Base-by-base conservation (phyloP, 2,113 vertebrate genomes). In the Festucalex cinctus region DNA sequence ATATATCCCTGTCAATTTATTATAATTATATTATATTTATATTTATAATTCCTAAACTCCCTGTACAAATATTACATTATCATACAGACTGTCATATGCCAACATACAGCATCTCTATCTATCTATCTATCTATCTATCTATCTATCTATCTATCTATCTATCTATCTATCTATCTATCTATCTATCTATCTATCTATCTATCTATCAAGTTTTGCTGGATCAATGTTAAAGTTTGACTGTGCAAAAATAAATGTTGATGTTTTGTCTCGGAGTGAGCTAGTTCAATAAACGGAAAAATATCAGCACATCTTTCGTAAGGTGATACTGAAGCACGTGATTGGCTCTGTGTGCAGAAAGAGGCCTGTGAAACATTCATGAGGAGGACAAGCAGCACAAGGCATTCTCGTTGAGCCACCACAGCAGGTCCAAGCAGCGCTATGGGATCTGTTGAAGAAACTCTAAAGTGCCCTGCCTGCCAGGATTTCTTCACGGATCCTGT, bases 401-500 rank as follows among this genome's bases (percentile, higher is more conserved):
- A 51, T 35, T n/a, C 54, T 39, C 66, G 64, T 28, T 53, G 65
- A 76, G 65, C 63, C 16, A 24, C 72, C 49, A 39, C 2, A 64
- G 26, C 69, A 79, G 79, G n/a, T 57, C 49, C 63, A 54, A 63
- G n/a, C 69, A 68, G 54, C 77, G 72, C 78, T 7, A 89, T 89
- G 85, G 88, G 75, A 67, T 73, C 76, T 35, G 35, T 58, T 17
- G 76, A 80, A 63, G 41, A 87, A 63, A 51, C 65, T 68, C 64
- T 90, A n/a, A 90, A 82, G 74, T 92, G 91, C 81, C 90, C 90
- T 0, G 77, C 89, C 68, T 92, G 91, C 81, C 79, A 83, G 71
- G 89, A 92, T 63, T 56, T 84, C 54, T 88, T 88, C 59, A 84
- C 75, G 10, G 87, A 90, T 57, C 89, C 90, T 3, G 87, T 91